phyloP scores from a whole-genome alignment of 2,888 invertebrate genomes.

The Bedellia somnulentella region DNA sequence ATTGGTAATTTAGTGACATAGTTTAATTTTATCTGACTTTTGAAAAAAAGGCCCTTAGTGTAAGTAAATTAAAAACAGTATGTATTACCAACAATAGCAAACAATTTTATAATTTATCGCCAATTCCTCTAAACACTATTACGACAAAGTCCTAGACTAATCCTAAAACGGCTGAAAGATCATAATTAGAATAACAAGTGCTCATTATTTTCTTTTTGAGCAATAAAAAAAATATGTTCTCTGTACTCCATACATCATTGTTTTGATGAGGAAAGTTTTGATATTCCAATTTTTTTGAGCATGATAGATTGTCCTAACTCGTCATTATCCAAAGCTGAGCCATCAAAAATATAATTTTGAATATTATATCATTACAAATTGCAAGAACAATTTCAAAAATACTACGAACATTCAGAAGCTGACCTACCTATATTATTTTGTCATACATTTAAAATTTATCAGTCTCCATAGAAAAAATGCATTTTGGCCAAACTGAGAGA shows the following conservation, averaged over 20 bases:
- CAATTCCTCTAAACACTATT: too few species aligned
- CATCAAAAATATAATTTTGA: conserved; percentile 48
- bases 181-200: conserved; percentile 41
- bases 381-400: conserved; percentile 39
- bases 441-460: conserved; percentile 51
- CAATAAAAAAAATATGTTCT: conserved; percentile 17
- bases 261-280: conserved; percentile 41
- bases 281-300: conserved; percentile 50
- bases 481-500: conserved; percentile 55
- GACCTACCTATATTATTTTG: conserved; percentile 45
- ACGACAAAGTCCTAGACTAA: too few species aligned
- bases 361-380: conserved; percentile 23
- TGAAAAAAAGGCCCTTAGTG: too few species aligned
- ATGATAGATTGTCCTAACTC: conserved; percentile 43
- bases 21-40: too few species aligned
- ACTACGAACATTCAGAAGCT: conserved; percentile 45
- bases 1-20: too few species aligned
- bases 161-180: conserved; percentile 39
- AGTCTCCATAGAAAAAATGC: conserved; percentile 56
- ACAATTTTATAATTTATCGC: too few species aligned
- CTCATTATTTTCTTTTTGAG: conserved; percentile 36
- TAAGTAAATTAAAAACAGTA: too few species aligned
- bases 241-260: too few species aligned
- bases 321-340: conserved; percentile 51
- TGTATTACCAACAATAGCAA: too few species aligned